Evolutionary conservation across 1,140 invertebrate species (phyloP), one percentile per base, ranked within the genome.

Genomic region (Dreissena rostriformis): DNA sequence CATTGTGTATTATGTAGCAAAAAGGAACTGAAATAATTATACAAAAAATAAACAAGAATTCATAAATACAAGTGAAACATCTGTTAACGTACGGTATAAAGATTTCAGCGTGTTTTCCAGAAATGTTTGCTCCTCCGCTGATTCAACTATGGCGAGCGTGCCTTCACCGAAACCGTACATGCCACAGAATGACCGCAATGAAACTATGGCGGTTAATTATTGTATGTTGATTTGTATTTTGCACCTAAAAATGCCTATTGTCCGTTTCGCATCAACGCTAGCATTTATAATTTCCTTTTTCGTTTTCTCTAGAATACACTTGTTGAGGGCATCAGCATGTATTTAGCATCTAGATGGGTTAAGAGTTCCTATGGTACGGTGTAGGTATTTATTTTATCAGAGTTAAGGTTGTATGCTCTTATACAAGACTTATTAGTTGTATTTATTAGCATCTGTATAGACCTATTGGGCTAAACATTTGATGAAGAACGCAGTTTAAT

Each of bases 111-210:
- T 7, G 10, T n/a, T n/a, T 66, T 80, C 78, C 10, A 80, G 68
- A 63, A 80, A 80, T 4, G 10, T 12, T 29, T 80, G 66, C 51
- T 80, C 78, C 12, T 14, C 15, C 52, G n/a, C 15, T 15, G 63
- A 67, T 17, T 80, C 67, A 12, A 80, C 26, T 12, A 57, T 80
- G 12, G 78, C 78, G 14, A 80, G 66, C 1, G 78, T 61, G 8
- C 76, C 76, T 78, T 78, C 52, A 1, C 76, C 76, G 5, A 68
- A 1, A 4, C 65, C 76, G 26, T 68, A 78, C 17, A 67, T 78
- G 28, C 11, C 65, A 53, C 76, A 78, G 29, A 78, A 78, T 68
- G 39, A 7, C 76, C 68, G 49, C 19, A 14, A 78, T 28, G n/a
- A 26, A 49, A 39, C 15, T 10, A n/a, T 28, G 63, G 63, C 4